Conservation (phyloP, 2,113 vertebrate species). For the Podiceps cristatus region DNA sequence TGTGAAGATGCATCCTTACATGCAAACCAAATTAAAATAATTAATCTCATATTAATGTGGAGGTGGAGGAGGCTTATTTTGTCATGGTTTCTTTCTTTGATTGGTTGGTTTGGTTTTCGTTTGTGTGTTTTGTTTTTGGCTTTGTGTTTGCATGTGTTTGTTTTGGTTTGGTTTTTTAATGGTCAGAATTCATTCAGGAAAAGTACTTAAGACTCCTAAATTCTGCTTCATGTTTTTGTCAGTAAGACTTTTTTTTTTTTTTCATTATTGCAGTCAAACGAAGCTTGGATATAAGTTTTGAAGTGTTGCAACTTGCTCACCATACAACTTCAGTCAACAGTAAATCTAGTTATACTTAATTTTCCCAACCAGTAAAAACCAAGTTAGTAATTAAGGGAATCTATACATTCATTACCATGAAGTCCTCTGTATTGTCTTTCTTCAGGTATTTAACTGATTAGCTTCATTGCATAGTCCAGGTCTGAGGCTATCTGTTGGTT, state of each 20-base stretch:
- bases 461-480: neutral
- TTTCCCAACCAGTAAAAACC: neutral
- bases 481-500: neutral
- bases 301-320: neutral
- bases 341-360: neutral
- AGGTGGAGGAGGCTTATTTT: neutral
- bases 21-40: neutral
- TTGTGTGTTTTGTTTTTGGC: too few relatives aligned
- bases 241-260: neutral
- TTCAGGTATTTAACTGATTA: neutral
- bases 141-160: too few relatives aligned
- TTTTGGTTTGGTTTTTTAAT: neutral
- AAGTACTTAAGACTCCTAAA: neutral
- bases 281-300: neutral
- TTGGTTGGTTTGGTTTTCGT: accelerated
- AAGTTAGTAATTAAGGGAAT: neutral
- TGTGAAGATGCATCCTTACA: neutral
- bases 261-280: neutral
- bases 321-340: neutral
- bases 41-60: neutral
- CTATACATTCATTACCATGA: neutral
- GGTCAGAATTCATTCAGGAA: neutral
- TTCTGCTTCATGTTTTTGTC: neutral
- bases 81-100: neutral
- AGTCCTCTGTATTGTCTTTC: neutral